A percentile compares a stretch with the other conserved stretches of the same genome.
phyloP scores from a whole-genome alignment of 2,888 invertebrate species.

The Torymus aiolomorphi region DNA sequence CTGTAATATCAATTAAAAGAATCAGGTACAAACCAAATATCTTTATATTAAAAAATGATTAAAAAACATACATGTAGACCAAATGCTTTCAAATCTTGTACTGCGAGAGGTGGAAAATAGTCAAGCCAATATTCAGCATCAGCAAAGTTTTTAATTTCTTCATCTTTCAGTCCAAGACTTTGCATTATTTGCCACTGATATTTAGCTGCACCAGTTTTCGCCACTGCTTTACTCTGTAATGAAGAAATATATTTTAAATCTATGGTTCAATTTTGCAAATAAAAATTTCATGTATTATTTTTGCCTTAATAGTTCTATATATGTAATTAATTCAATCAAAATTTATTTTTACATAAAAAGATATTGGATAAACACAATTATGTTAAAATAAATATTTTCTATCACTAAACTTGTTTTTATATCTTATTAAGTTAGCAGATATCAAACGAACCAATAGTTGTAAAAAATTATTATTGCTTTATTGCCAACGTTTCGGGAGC shows the following conservation, averaged over 20 bases:
- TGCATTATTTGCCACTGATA: constrained; percentile 99
- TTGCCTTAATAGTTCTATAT: no score
- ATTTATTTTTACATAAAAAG: background rate
- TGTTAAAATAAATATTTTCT: constrained; percentile 14
- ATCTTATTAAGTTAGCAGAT: no score
- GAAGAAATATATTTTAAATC: constrained; percentile 26
- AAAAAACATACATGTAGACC: constrained; percentile 87
- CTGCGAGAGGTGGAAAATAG: constrained; percentile 95
- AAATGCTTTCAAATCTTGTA: constrained; percentile 90
- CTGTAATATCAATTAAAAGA: constrained; percentile 75
- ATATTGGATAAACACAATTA: background rate
- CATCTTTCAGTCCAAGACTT: constrained; percentile 90
- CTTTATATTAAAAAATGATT: constrained; percentile 17
- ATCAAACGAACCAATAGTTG: no score
- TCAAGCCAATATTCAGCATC: constrained; percentile 95
- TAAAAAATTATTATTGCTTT: no score
- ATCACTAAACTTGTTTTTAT: no score
- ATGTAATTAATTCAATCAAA: no score
- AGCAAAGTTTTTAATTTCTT: constrained; percentile 95
- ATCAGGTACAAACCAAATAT: constrained; percentile 12
- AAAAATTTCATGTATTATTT: no score
- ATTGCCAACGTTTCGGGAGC: no score
- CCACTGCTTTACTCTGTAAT: constrained; percentile 92
- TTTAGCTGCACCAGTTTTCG: constrained; percentile 91
- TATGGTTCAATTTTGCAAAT: no score